Evolutionary conservation across 2,888 invertebrate species (phyloP).

Genomic region (Pardosa pseudoannulata): DNA sequence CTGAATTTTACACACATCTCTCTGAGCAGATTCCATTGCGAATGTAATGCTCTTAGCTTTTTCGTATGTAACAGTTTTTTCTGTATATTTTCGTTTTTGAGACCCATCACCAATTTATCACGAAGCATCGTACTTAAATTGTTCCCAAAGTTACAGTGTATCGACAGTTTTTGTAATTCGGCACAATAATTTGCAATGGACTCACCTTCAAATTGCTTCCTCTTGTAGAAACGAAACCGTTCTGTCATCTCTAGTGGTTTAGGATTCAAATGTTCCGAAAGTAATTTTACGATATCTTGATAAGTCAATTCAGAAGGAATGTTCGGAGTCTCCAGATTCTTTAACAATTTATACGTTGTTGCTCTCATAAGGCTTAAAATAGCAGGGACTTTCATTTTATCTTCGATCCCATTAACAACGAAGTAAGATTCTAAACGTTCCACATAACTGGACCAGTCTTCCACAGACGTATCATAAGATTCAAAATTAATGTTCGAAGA

Average conservation of each 20-base stretch:
- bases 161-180: slow-evolving; percentile 46
- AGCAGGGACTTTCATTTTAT: slow-evolving; percentile 47
- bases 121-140: slow-evolving; percentile 42
- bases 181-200: slow-evolving; percentile 47
- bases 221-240: slow-evolving; percentile 48
- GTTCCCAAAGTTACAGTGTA: slow-evolving; percentile 43
- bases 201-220: slow-evolving; percentile 47
- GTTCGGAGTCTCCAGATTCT: slow-evolving; percentile 47
- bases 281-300: slow-evolving; percentile 50
- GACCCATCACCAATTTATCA: slow-evolving; percentile 47
- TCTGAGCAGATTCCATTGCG: slow-evolving; percentile 46
- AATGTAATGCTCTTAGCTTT: too few relatives aligned
- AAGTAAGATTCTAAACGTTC: slow-evolving; percentile 52
- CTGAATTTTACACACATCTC: slow-evolving; percentile 49
- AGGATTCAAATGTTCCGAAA: slow-evolving; percentile 44
- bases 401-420: slow-evolving; percentile 44
- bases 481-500: slow-evolving; percentile 47
- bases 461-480: slow-evolving; percentile 49
- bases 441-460: slow-evolving; percentile 48
- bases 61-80: slow-evolving; percentile 47
- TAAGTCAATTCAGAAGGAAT: slow-evolving; percentile 46
- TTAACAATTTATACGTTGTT: slow-evolving; percentile 45
- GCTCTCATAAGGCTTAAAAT: slow-evolving; percentile 43
- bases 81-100: slow-evolving; percentile 45
- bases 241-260: slow-evolving; percentile 38